Percentiles rank a stretch among this genome's conserved stretches.
Evolutionary conservation across 2,797 vertebrate species (phyloP).

Genomic region (Coregonus ussuriensis): DNA sequence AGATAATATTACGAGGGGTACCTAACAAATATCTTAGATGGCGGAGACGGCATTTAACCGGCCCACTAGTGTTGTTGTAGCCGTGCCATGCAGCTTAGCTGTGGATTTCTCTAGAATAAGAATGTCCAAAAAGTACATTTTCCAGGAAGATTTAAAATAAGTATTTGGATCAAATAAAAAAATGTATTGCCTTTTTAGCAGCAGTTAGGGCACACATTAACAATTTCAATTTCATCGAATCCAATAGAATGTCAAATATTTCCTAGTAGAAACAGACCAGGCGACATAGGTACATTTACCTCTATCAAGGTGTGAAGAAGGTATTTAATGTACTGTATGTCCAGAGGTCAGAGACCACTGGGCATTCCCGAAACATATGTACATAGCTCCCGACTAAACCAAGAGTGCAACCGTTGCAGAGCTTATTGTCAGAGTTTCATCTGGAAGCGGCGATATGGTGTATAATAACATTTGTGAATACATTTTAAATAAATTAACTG

Average conservation of each 20-base stretch:
- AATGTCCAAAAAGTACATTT: background rate
- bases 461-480: too few relatives aligned
- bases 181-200: background rate
- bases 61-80: background rate
- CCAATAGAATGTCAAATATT: background rate
- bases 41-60: background rate
- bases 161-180: background rate
- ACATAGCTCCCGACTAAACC: background rate
- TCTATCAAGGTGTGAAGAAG: background rate
- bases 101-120: background rate
- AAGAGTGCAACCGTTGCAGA: background rate
- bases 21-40: background rate
- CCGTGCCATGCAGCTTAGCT: background rate
- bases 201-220: background rate
- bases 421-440: too few relatives aligned
- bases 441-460: too few relatives aligned
- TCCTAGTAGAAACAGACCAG: background rate
- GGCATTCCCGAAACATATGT: background rate
- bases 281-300: background rate
- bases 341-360: background rate
- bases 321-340: background rate
- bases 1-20: too few relatives aligned
- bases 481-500: too few relatives aligned
- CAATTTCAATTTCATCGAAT: background rate
- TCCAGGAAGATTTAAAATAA: background rate